These are phyloP conservation scores for Lycaon pictus DNA, from an alignment of 2,113 vertebrate species.

Conservation along the genomic window DNA sequence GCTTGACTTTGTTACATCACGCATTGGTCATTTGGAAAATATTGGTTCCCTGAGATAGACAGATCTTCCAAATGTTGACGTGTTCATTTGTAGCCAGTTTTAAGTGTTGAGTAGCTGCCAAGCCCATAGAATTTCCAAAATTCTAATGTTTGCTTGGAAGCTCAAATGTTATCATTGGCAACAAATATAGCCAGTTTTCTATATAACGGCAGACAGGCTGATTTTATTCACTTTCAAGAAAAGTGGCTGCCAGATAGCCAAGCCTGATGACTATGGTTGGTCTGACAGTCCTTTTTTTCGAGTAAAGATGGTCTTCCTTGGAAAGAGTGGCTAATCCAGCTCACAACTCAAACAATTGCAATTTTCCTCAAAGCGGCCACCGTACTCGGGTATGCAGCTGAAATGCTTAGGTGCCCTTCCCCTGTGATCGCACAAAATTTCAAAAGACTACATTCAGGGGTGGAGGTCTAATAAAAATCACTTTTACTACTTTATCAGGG, in stretches of 20 bases:
- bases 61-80: slow-evolving; percentile 51
- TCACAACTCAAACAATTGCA: neutral
- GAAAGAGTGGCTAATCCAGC: neutral
- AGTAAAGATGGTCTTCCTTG: slow-evolving; percentile 27
- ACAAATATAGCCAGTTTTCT: slow-evolving; percentile 53
- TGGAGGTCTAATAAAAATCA: neutral
- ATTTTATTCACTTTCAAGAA: slow-evolving; percentile 46
- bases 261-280: neutral
- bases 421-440: neutral
- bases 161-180: slow-evolving; percentile 40
- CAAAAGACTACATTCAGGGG: neutral
- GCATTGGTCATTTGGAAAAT: slow-evolving; percentile 39
- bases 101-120: slow-evolving; percentile 38
- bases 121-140: slow-evolving; percentile 37
- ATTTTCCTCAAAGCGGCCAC: neutral
- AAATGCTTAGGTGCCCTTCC: neutral
- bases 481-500: neutral
- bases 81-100: neutral
- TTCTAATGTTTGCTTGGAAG: slow-evolving; percentile 52
- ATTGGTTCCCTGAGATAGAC: neutral
- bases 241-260: neutral
- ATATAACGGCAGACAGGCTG: neutral
- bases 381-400: neutral
- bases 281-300: slow-evolving; percentile 15
- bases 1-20: slow-evolving; percentile 8